These are phyloP conservation scores for Enteromius radiatus DNA, from an alignment of 2,797 vertebrate genomes.

Conservation along the genomic window DNA sequence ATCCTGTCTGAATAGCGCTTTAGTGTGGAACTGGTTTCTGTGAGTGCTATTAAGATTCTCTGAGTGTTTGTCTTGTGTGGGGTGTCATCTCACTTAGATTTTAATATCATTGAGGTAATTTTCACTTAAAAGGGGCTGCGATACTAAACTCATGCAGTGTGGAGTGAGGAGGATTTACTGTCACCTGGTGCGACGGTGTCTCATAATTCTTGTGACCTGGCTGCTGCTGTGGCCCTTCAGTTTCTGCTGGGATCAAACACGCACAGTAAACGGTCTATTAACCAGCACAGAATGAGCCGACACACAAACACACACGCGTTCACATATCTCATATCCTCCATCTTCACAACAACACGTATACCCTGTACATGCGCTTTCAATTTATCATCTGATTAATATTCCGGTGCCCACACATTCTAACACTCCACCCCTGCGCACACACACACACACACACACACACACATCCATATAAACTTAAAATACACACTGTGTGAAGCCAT, in stretches of 20 bases:
- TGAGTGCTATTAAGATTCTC: constrained; percentile 25
- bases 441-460: constrained; percentile 32
- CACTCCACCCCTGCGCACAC: background rate
- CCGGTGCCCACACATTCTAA: background rate
- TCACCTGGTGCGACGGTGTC: constrained; percentile 38
- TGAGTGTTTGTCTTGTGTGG: constrained; percentile 21
- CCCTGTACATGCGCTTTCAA: constrained; percentile 31
- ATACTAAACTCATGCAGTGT: constrained; percentile 23
- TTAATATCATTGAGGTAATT: constrained; percentile 35
- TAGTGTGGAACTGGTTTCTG: background rate
- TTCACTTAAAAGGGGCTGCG: constrained; percentile 31
- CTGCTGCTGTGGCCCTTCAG: constrained; percentile 42
- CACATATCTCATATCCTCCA: constrained; percentile 44
- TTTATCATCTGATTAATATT: constrained; percentile 49
- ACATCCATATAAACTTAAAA: constrained; percentile 47
- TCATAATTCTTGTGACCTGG: constrained; percentile 72
- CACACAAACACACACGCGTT: constrained; percentile 39
- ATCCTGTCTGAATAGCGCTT: background rate
- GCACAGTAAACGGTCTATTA: constrained; percentile 70
- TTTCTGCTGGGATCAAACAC: constrained; percentile 59
- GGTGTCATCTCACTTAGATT: constrained; percentile 22
- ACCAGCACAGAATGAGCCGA: constrained; percentile 54
- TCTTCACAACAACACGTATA: constrained; percentile 39
- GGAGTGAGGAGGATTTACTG: constrained; percentile 41
- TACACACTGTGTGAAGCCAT: constrained; percentile 52